A percentile compares a stretch with the other conserved stretches of the same genome.
These are phyloP conservation scores for Blera fallax DNA, from an alignment of 2,888 invertebrate genomes.

Conservation along the genomic window DNA sequence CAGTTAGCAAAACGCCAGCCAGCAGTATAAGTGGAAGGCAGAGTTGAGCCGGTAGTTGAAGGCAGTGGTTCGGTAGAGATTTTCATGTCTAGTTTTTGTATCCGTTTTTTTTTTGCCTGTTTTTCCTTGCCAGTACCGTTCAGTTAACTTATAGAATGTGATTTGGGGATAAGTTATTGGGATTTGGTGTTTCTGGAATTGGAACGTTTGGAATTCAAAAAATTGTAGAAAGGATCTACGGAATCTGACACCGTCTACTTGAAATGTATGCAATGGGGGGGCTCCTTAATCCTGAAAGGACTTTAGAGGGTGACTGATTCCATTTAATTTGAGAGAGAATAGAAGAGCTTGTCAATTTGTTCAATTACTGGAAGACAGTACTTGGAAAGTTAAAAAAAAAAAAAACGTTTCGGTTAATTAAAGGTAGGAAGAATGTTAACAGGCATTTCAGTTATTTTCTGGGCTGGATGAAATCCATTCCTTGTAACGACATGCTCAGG, in stretches of 20 bases:
- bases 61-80: constrained; percentile 16
- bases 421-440: background rate
- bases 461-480: background rate
- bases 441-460: background rate
- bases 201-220: background rate
- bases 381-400: background rate
- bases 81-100: background rate
- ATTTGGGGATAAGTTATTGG: constrained; percentile 36
- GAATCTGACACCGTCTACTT: background rate
- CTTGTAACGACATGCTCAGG: background rate
- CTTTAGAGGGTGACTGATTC: background rate
- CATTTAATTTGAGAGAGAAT: background rate
- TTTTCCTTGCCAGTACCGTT: background rate
- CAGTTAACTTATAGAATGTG: constrained; percentile 28
- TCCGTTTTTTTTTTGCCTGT: background rate
- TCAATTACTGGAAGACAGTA: constrained; percentile 21
- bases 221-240: background rate
- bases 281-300: background rate
- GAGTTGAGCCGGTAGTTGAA: background rate
- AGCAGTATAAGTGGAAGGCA: background rate
- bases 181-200: constrained; percentile 15
- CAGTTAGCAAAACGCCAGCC: background rate
- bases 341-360: constrained; percentile 22
- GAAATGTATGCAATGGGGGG: background rate
- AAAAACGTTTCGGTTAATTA: background rate